Evolutionary conservation across 1,140 invertebrate genomes (phyloP).

Genomic region (Apis cerana): DNA sequence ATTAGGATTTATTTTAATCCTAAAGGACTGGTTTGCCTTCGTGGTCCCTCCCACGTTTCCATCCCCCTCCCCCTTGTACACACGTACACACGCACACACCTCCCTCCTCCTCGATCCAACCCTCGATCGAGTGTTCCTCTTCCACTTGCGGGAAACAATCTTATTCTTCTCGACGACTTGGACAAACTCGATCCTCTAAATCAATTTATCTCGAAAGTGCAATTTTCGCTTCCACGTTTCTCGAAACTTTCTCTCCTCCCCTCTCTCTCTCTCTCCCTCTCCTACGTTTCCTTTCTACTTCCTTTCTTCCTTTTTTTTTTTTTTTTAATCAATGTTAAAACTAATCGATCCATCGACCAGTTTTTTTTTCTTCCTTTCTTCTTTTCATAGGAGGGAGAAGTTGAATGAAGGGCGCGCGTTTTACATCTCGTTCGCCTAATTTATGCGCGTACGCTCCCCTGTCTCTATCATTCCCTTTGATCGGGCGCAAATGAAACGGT

Average conservation of each 20-base stretch:
- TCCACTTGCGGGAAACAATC: neutral
- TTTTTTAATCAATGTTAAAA: too few species aligned
- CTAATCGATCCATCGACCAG: too few species aligned
- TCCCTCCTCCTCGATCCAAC: neutral
- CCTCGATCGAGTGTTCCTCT: too few species aligned
- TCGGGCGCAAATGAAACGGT: slow-evolving; percentile 46
- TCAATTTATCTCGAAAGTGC: neutral
- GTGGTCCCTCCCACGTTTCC: neutral
- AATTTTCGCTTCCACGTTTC: neutral
- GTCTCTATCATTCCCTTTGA: slow-evolving; percentile 19
- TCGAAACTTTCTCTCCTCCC: neutral
- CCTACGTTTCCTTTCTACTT: too few species aligned
- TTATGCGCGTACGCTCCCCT: neutral
- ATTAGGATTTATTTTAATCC: slow-evolving; percentile 75
- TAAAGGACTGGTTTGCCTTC: slow-evolving; percentile 55
- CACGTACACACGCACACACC: too few species aligned
- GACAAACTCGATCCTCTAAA: neutral
- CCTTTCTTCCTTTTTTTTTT: too few species aligned
- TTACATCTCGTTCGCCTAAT: slow-evolving; percentile 23
- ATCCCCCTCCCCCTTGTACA: neutral
- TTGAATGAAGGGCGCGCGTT: neutral
- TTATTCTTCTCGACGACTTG: slow-evolving; percentile 18
- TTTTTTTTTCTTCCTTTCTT: too few species aligned
- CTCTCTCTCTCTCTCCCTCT: too few species aligned
- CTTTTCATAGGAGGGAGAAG: too few species aligned